Conservation (phyloP, 1,140 invertebrate species). For the Cherax quadricarinatus region DNA sequence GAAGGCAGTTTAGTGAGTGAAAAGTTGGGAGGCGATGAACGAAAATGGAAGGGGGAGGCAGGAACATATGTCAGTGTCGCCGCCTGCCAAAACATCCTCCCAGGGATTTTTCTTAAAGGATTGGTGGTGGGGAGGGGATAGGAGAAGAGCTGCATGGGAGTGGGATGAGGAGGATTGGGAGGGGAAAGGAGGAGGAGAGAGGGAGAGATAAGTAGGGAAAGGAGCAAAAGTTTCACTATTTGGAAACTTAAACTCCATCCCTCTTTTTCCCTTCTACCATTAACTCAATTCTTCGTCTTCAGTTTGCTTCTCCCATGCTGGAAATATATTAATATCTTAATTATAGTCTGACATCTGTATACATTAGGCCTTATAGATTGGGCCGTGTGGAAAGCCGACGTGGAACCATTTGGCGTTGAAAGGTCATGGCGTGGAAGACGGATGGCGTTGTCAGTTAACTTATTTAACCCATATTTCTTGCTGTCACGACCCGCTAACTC, state of each 20-base stretch:
- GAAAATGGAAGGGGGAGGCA: constrained; percentile 55
- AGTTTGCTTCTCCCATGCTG: not conserved
- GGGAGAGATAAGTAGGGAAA: too few relatives aligned
- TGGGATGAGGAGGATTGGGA: too few relatives aligned
- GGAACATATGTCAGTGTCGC: constrained; percentile 60
- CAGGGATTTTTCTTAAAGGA: constrained; percentile 10
- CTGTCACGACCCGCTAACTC: constrained; percentile 64
- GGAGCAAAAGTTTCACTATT: too few relatives aligned
- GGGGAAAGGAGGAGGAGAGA: too few relatives aligned
- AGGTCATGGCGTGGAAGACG: constrained; percentile 53
- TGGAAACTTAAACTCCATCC: not conserved
- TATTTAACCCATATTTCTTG: constrained; percentile 59
- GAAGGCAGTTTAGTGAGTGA: constrained; percentile 52
- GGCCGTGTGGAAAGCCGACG: constrained; percentile 37
- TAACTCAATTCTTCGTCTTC: not conserved
- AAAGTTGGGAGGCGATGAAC: constrained; percentile 59
- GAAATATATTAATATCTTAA: constrained; percentile 32
- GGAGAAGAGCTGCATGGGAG: too few relatives aligned
- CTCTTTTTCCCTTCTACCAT: too few relatives aligned
- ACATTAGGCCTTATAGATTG: constrained; percentile 58
- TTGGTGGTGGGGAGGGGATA: too few relatives aligned
- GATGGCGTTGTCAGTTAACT: constrained; percentile 58
- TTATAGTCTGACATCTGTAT: constrained; percentile 57
- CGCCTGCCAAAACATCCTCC: constrained; percentile 54
- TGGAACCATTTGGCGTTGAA: constrained; percentile 51